These are phyloP conservation scores for Achroia grisella DNA, from an alignment of 1,140 invertebrate species.

Conservation along the genomic window DNA sequence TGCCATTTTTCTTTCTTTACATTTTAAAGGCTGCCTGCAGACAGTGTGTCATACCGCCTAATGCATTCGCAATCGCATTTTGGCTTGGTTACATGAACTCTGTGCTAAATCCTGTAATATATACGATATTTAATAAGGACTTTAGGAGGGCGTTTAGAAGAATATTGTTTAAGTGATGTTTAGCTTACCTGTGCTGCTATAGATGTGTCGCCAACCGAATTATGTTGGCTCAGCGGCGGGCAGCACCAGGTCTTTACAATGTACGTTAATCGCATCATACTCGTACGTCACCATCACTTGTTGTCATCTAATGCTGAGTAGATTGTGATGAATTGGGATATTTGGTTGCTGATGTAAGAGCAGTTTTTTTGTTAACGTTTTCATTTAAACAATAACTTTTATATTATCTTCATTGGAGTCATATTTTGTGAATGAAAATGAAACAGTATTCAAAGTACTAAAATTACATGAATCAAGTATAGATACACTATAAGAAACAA, in stretches of 20 bases:
- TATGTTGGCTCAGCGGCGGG: constrained; percentile 74
- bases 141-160: constrained; percentile 96
- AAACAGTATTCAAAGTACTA: too few species aligned
- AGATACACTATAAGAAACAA: too few species aligned
- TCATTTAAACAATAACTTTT: too few species aligned
- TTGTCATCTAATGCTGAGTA: not conserved
- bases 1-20: constrained; percentile 98
- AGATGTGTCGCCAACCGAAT: constrained; percentile 76
- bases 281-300: constrained; percentile 8
- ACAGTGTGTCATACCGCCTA: constrained; percentile 83
- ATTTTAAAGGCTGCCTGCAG: constrained; percentile 89
- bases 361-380: too few species aligned
- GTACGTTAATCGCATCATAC: constrained; percentile 41
- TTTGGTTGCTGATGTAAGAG: not conserved
- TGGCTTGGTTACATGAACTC: constrained; percentile 99
- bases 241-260: constrained; percentile 75
- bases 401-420: too few species aligned
- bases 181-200: constrained; percentile 84
- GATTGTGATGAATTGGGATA: not conserved
- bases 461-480: too few species aligned
- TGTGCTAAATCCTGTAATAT: constrained; percentile 97
- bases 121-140: constrained; percentile 99
- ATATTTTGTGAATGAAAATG: too few species aligned
- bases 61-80: constrained; percentile 95
- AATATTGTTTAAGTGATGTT: constrained; percentile 95